These are phyloP conservation scores for Cylas formicarius DNA, from an alignment of 1,140 invertebrate species.

Conservation along the genomic window DNA sequence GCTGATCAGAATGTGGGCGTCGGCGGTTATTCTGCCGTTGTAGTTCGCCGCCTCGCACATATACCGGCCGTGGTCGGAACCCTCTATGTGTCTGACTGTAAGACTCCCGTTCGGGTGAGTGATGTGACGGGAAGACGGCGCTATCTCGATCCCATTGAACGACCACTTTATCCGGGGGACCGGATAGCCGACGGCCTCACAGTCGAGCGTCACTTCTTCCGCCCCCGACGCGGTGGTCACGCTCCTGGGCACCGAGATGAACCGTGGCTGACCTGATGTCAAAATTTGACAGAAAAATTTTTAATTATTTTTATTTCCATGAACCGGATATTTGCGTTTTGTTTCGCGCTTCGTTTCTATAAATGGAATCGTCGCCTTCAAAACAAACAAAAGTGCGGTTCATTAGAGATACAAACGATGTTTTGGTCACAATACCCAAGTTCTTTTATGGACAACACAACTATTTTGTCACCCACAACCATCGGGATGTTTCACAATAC, in stretches of 20 bases:
- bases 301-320: too few species aligned
- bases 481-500: too few species aligned
- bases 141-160: conserved; percentile 54
- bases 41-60: conserved; percentile 64
- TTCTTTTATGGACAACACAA: too few species aligned
- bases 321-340: too few species aligned
- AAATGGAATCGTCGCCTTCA: too few species aligned
- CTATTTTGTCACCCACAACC: too few species aligned
- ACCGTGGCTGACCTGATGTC: conserved; percentile 35
- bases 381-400: too few species aligned
- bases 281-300: too few species aligned
- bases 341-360: too few species aligned
- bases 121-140: conserved; percentile 46
- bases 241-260: conserved; percentile 38
- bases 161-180: conserved; percentile 63
- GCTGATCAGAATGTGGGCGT: conserved; percentile 59
- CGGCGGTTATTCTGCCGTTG: conserved; percentile 55
- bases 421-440: too few species aligned
- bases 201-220: conserved; percentile 51
- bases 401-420: too few species aligned
- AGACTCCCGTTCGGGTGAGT: conserved; percentile 56
- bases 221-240: conserved; percentile 42
- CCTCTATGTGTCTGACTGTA: conserved; percentile 53
- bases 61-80: conserved; percentile 60
- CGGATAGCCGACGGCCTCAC: conserved; percentile 59